Evolutionary conservation across 2,797 vertebrate species (phyloP), one percentile per base, ranked within the genome.

Genomic region (Pithecia hirsuta): DNA sequence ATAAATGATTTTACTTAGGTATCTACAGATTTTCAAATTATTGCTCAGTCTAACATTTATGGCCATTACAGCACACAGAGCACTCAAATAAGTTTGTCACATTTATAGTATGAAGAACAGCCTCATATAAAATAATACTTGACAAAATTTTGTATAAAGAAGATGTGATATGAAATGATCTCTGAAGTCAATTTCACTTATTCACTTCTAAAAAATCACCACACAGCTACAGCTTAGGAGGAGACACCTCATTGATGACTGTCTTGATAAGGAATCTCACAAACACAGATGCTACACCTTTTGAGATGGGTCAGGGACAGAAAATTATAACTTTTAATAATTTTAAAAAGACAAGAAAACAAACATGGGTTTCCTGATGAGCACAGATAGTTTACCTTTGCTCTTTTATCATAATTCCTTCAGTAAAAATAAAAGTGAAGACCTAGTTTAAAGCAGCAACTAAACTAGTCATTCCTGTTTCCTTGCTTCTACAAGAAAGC

Each of bases 121-220:
- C 8, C n/a, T 87, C 78, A 86, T 10, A 82, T 78, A n/a, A 95
- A 94, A 93, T n/a, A 91, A 88, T 8, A 94, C 12, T 89, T 46
- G 14, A 48, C 13, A 78, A 74, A 75, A 94, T 39, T 20, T 57
- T 70, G 44, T 80, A 84, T 41, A 57, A 84, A 93, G n/a, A 88
- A 84, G 22, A 19, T 26, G 50, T 84, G 46, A 36, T 89, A 79
- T 82, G 44, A 89, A 82, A 70, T 86, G 48, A 33, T 55, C 55
- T 91, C 50, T 93, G 59, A 86, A 78, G 72, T 57, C 20, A 93
- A 75, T 41, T 82, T 64, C 70, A 74, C 55, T 67, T 67, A 94
- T 55, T 46, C 4, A 46, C 2, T 36, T 13, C 15, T 61, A 52
- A 82, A 87, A 88, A 74, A 41, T 57, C 72, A 72, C 28, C 9